phyloP scores from a whole-genome alignment of 2,888 invertebrate genomes.

The Agrochola lota region DNA sequence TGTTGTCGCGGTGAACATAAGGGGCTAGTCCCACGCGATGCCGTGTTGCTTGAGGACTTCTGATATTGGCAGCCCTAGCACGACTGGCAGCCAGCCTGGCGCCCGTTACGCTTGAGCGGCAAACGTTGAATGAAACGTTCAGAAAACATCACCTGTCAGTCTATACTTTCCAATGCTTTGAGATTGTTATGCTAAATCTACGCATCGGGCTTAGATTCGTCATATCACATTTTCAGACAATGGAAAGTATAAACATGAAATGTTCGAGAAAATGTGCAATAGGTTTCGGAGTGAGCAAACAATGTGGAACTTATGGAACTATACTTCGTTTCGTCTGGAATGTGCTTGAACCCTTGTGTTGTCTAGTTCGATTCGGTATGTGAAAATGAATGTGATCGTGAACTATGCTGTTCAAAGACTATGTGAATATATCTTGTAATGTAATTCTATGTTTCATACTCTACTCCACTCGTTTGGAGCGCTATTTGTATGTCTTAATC shows the following conservation, averaged over 20 bases:
- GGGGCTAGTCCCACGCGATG: slow-evolving; percentile 93
- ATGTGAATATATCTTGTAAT: slow-evolving; percentile 75
- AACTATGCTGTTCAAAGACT: slow-evolving; percentile 74
- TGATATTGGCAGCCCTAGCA: slow-evolving; percentile 88
- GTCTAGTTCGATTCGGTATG: slow-evolving; percentile 65
- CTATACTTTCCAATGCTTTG: slow-evolving; percentile 26
- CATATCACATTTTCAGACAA: slow-evolving; percentile 10
- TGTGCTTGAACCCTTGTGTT: slow-evolving; percentile 67
- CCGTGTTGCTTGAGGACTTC: slow-evolving; percentile 91
- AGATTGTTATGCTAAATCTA: slow-evolving; percentile 32
- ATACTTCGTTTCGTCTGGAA: slow-evolving; percentile 50
- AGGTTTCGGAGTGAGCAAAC: slow-evolving; percentile 53
- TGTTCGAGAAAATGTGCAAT: slow-evolving; percentile 59
- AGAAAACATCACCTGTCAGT: slow-evolving; percentile 26
- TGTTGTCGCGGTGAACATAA: slow-evolving; percentile 94
- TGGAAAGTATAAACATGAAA: slow-evolving; percentile 39
- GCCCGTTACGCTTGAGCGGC: slow-evolving; percentile 79
- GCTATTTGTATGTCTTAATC: slow-evolving; percentile 70
- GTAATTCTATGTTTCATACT: slow-evolving; percentile 66
- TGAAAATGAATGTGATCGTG: slow-evolving; percentile 63
- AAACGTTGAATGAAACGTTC: slow-evolving; percentile 55
- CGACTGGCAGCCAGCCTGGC: slow-evolving; percentile 86
- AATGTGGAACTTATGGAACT: slow-evolving; percentile 34
- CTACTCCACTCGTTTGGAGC: slow-evolving; percentile 70
- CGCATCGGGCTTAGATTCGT: slow-evolving; percentile 14